Percentiles rank a stretch among this genome's conserved stretches.
Evolutionary conservation across 2,797 vertebrate genomes (phyloP).

Genomic region (Linurgus olivaceus): DNA sequence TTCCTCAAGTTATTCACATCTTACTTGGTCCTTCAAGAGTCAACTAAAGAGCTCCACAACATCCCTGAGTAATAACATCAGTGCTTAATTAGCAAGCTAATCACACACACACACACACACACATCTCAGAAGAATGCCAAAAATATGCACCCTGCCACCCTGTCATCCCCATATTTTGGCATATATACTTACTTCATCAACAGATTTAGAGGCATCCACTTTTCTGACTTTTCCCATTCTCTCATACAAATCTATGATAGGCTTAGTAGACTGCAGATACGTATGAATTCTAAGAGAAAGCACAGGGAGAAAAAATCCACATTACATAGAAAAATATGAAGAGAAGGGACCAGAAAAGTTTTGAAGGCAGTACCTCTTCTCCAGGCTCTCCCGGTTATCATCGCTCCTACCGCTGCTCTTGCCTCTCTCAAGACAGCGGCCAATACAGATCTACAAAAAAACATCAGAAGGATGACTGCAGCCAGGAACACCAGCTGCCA

Average conservation of each 20-base stretch:
- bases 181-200: slow-evolving; percentile 85
- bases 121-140: neutral
- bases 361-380: slow-evolving; percentile 85
- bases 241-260: slow-evolving; percentile 91
- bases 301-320: neutral
- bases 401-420: slow-evolving; percentile 95
- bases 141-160: neutral
- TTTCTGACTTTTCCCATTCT: slow-evolving; percentile 89
- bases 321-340: neutral
- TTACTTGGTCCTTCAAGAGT: neutral
- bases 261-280: slow-evolving; percentile 92
- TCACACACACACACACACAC: neutral
- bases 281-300: slow-evolving; percentile 88
- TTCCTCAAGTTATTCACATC: neutral
- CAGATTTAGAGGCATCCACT: slow-evolving; percentile 88
- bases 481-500: neutral
- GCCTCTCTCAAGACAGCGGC: slow-evolving; percentile 92
- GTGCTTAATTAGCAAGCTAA: neutral
- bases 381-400: slow-evolving; percentile 94
- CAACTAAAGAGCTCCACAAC: neutral
- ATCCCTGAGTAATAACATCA: neutral
- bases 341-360: neutral
- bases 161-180: neutral
- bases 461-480: neutral
- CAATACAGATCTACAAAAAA: slow-evolving; percentile 85